Evolutionary conservation across 2,888 invertebrate genomes (phyloP).

Genomic region (Idaea aversata): DNA sequence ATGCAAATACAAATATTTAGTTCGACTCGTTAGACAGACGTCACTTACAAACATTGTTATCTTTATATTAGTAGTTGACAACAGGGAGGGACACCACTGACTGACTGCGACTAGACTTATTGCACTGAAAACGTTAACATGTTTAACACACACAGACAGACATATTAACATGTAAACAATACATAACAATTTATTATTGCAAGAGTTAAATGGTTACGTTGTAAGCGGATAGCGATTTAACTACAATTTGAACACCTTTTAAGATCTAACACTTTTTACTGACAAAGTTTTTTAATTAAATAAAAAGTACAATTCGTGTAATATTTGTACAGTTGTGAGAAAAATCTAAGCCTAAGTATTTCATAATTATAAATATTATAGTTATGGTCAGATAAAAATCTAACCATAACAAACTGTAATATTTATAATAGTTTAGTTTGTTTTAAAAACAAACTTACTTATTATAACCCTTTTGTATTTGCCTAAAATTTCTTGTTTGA

Average conservation of each 20-base stretch:
- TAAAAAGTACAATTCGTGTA: too few relatives aligned
- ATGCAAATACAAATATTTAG: conserved; percentile 1
- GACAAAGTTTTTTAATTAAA: too few relatives aligned
- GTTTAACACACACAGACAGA: conserved; percentile 21
- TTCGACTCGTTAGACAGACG: conserved; percentile 36
- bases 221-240: neutral
- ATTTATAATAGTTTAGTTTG: too few relatives aligned
- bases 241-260: neutral
- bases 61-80: conserved; percentile 20
- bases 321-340: too few relatives aligned
- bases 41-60: conserved; percentile 37
- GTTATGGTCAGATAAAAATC: too few relatives aligned
- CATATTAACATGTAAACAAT: conserved; percentile 14
- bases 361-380: too few relatives aligned
- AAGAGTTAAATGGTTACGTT: neutral
- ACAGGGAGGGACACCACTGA: conserved; percentile 26
- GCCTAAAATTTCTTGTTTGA: too few relatives aligned
- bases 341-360: too few relatives aligned
- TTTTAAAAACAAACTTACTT: too few relatives aligned
- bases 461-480: too few relatives aligned
- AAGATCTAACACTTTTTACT: too few relatives aligned
- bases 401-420: too few relatives aligned
- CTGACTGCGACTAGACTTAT: conserved; percentile 26
- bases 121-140: conserved; percentile 36
- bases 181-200: conserved; percentile 1